Conservation (phyloP, 2,797 vertebrate species). For the Pelochelys cantorii region DNA sequence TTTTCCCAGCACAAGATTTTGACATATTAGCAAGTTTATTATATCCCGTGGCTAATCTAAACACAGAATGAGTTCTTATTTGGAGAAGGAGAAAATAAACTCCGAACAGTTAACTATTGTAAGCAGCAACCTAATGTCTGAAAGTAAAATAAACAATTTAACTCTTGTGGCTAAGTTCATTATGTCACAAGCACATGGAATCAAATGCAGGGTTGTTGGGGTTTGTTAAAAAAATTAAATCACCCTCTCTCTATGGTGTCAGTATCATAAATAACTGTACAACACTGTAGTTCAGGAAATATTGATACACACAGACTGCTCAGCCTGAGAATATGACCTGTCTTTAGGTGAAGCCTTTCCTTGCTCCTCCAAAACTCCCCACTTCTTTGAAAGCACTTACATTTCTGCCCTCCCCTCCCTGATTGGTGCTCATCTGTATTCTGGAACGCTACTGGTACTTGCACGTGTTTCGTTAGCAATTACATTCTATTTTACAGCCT, state of each 20-base stretch:
- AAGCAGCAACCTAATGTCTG: background rate
- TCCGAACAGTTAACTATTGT: background rate
- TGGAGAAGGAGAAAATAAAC: conserved; percentile 30
- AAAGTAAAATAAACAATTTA: background rate
- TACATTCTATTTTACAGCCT: conserved; percentile 17
- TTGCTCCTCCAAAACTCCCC: background rate
- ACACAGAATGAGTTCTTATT: conserved; percentile 25
- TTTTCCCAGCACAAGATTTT: conserved; percentile 59
- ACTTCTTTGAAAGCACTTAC: background rate
- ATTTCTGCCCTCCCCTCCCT: background rate
- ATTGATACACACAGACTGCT: background rate
- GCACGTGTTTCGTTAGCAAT: background rate
- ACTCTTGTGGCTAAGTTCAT: background rate
- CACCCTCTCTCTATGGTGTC: conserved; percentile 10
- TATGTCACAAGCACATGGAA: background rate
- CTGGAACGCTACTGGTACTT: background rate
- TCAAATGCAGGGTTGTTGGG: background rate
- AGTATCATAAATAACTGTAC: conserved; percentile 13
- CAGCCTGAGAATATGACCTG: background rate
- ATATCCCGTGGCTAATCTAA: conserved; percentile 63
- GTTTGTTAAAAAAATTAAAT: conserved; percentile 30
- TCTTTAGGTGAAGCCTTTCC: background rate
- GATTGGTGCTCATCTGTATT: background rate
- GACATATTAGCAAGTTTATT: conserved; percentile 57
- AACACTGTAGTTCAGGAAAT: background rate